Base-by-base conservation (phyloP, 2,797 vertebrate species). In the Euthynnus affinis region DNA sequence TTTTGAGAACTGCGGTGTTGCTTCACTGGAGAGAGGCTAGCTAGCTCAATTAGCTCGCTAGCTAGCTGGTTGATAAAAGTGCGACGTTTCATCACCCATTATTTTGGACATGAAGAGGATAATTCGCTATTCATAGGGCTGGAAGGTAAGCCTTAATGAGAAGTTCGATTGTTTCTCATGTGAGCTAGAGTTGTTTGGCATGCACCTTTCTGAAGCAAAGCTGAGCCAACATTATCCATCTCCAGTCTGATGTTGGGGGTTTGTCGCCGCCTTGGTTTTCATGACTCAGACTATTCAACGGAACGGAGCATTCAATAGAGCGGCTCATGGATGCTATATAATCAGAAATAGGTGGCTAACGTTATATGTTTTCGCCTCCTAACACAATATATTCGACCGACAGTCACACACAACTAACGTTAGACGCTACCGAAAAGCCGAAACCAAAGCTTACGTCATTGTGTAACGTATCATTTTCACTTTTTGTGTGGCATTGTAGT, bases 41-140 rank as follows among this genome's bases (percentile, higher is more conserved):
- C 93, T 93, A 93, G 91, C 92, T 91, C 80, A 22, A 44, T 88
- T 93, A 93, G 92, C 92, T 90, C 51, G 88, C 92, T 89, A 88
- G 91, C 90, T 93, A 90, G 92, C 90, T 91, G 82, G 87, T 87
- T 89, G 90, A 90, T 90, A 92, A 90, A 94, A 93, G 91, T 92
- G 90, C 91, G 92, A 93, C 93, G 92, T 94, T 94, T 93, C 89
- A 94, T 90, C 91, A 69, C 88, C 86, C 91, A 89, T 91, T 93
- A 82, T 94, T 94, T 90, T 91, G 94, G 95, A 94, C 94, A 96
- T 96, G 95, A 96, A 94, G 95, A 95, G 94, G 93, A 95, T 93
- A 94, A 94, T 86, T 93, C 93, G 87, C 88, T 91, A 93, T 87
- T 93, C 93, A 88, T 96, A 96, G 95, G 93, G 91, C 93, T 92